A percentile compares a stretch with the other conserved stretches of the same genome.
Evolutionary conservation across 2,113 vertebrate genomes (phyloP).

Genomic region (Jaculus jaculus): DNA sequence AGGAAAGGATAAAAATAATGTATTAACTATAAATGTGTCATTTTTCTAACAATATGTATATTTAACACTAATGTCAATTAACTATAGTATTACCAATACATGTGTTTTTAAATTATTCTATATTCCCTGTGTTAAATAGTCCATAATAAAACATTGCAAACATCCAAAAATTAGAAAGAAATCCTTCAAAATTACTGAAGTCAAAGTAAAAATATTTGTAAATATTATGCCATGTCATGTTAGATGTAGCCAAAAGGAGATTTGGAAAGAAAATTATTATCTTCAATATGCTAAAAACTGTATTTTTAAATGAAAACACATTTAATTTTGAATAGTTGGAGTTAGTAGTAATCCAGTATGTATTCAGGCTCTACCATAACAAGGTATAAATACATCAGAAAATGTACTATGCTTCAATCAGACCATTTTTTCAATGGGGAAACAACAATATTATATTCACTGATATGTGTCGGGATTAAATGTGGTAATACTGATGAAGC

Average conservation of each 20-base stretch:
- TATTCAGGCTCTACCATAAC: neutral
- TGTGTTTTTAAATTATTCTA: neutral
- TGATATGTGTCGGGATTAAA: neutral
- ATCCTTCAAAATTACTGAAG: neutral
- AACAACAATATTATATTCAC: neutral
- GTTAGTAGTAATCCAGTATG: neutral
- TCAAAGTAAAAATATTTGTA: neutral
- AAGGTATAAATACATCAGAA: neutral
- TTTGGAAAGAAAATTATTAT: neutral
- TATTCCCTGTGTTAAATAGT: neutral
- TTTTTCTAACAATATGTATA: neutral
- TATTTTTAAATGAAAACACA: neutral
- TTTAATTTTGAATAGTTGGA: neutral
- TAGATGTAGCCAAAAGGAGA: neutral
- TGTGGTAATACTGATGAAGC: neutral
- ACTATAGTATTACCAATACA: neutral
- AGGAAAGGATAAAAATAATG: neutral
- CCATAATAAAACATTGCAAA: neutral
- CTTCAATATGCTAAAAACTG: neutral
- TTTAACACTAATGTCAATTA: neutral
- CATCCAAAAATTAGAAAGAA: neutral
- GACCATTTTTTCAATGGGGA: neutral
- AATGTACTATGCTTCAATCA: neutral
- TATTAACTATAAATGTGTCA: neutral
- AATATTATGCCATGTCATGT: neutral